Evolutionary conservation across 2,888 invertebrate species (phyloP).

Genomic region (Agrilus cyanescens): DNA sequence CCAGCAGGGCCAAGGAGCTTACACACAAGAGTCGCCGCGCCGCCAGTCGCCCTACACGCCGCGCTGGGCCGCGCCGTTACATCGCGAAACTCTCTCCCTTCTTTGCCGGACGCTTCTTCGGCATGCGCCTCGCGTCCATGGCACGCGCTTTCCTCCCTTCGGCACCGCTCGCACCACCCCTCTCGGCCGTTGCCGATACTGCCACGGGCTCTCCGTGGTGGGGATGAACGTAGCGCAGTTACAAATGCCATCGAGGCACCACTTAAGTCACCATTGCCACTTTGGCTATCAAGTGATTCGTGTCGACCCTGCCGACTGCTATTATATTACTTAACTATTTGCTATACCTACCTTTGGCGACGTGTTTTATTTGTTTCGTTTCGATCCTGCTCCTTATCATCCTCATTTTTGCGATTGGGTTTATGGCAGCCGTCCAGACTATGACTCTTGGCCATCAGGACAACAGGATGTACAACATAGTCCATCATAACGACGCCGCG

Average conservation of each 20-base stretch:
- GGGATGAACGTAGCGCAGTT: slow-evolving; percentile 24
- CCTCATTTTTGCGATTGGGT: not conserved
- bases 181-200: slow-evolving; percentile 16
- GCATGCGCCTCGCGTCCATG: slow-evolving; percentile 35
- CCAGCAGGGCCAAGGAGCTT: no score
- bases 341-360: slow-evolving; percentile 12
- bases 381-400: slow-evolving; percentile 2
- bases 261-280: slow-evolving; percentile 43
- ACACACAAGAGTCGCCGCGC: no score
- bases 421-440: slow-evolving; percentile 28
- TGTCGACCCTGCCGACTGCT: slow-evolving; percentile 10
- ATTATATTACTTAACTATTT: slow-evolving; percentile 5
- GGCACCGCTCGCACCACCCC: slow-evolving; percentile 28
- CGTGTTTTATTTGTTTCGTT: slow-evolving; percentile 14
- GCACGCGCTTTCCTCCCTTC: slow-evolving; percentile 36
- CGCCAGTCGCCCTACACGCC: no score
- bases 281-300: slow-evolving; percentile 38
- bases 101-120: slow-evolving; percentile 17
- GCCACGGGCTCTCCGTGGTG: slow-evolving; percentile 21
- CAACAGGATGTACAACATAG: slow-evolving; percentile 33
- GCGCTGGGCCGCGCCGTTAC: no score
- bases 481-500: slow-evolving; percentile 37
- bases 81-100: no score
- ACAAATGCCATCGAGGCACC: slow-evolving; percentile 31
- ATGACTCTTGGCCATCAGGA: slow-evolving; percentile 38